Base-by-base conservation (phyloP, 2,797 vertebrate species). In the Hippoglossus hippoglossus region DNA sequence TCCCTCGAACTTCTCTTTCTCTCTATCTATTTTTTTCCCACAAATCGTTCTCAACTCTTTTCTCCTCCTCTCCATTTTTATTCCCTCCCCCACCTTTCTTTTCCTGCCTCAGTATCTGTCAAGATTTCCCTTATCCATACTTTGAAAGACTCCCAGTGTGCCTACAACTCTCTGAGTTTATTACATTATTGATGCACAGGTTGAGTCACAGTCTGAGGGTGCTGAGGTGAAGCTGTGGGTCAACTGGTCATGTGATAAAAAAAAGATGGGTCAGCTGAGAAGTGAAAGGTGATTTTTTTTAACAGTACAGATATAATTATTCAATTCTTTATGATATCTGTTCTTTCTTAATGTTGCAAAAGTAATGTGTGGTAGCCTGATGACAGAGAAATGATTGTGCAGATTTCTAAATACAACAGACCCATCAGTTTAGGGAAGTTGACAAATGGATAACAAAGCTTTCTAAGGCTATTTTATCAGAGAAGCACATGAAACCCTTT, bases 11-110 rank as follows among this genome's bases (percentile, higher is more conserved):
- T 69, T 59, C 61, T 28, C 57, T 72, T 15, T 47, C 47, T 39
- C 52, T 63, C 50, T 54, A 22, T 73, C 50, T 56, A 9, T 72
- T 41, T 51, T 56, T 22, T 4, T 36, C 22, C 22, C 58, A 59
- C 34, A 60, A 73, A 52, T 70, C 68, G 51, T 62, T 69, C 58
- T 78, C 52, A 63, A 60, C 31, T 80, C 26, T 39, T 57, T 24
- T 72, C 80, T 55, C 53, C 55, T 64, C 28, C 54, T 31, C 28
- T 8, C 13, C 66, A 73, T 67, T 73, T 68, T 34, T 46, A 72
- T 47, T 47, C 55, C 12, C 26, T 18, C 8, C 36, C 71, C 55
- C n/a, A 34, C 24, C 50, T 57, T 63, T 71, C 19, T 36, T 52
- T 41, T n/a, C 36, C 53, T 39, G 7, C 28, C 19, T 55, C 13